phyloP scores from a whole-genome alignment of 2,888 invertebrate species.

The Euclidia mi region DNA sequence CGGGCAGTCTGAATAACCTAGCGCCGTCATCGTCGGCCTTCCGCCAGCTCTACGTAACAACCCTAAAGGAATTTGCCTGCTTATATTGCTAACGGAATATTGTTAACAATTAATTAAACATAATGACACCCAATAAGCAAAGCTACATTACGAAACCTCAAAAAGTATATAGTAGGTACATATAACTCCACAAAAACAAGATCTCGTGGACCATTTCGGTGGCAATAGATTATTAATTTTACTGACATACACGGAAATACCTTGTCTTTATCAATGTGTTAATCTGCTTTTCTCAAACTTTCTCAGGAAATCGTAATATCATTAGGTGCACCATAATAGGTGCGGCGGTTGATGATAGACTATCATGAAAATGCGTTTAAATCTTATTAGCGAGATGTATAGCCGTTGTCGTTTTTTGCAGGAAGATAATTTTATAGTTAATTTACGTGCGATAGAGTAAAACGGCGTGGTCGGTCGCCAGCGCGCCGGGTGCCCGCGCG shows the following conservation, averaged over 20 bases:
- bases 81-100: conserved; percentile 25
- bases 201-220: conserved; percentile 17
- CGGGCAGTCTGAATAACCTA: conserved; percentile 75
- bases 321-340: conserved; percentile 46
- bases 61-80: conserved; percentile 38
- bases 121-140: conserved; percentile 9
- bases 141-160: conserved; percentile 11
- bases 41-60: conserved; percentile 62
- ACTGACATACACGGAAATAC: conserved; percentile 20
- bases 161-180: conserved; percentile 18
- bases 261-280: conserved; percentile 26
- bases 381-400: conserved; percentile 73
- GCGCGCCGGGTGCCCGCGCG: conserved; percentile 58
- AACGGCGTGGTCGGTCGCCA: conserved; percentile 54
- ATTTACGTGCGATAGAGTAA: conserved; percentile 85
- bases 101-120: conserved; percentile 21
- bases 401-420: conserved; percentile 64
- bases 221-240: conserved; percentile 28
- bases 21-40: conserved; percentile 65
- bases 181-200: conserved; percentile 23
- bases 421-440: conserved; percentile 80
- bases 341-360: conserved; percentile 54
- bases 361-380: conserved; percentile 64
- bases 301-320: conserved; percentile 57
- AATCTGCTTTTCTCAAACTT: conserved; percentile 47